A percentile compares a stretch with the other conserved stretches of the same genome.
Evolutionary conservation across 2,888 invertebrate genomes (phyloP).

Genomic region (Drosophila mulleri): DNA sequence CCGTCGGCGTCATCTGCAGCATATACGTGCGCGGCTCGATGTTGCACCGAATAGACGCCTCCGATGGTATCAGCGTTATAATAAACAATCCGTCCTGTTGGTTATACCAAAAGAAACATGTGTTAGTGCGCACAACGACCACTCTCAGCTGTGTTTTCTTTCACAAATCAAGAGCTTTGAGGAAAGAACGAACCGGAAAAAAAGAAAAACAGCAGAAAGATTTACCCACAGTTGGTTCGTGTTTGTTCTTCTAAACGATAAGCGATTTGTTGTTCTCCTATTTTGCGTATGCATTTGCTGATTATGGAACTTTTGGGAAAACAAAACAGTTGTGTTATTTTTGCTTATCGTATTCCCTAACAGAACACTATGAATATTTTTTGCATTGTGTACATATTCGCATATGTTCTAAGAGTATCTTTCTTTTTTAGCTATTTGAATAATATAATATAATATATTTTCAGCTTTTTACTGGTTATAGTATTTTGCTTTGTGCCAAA

Average conservation of each 20-base stretch:
- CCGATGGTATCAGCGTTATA: slow-evolving; percentile 91
- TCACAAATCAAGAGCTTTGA: not conserved
- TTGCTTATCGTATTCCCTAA: slow-evolving; percentile 3
- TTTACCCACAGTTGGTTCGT: not conserved
- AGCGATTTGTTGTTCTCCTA: not conserved
- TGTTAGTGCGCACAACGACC: not conserved
- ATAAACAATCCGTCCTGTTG: slow-evolving; percentile 90
- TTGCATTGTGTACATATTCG: not conserved
- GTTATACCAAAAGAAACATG: not conserved
- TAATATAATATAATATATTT: too few species aligned
- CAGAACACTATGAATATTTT: not conserved
- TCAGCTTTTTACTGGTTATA: not conserved
- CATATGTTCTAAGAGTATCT: not conserved
- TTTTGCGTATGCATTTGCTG: slow-evolving; percentile 15
- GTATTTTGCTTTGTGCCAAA: not conserved
- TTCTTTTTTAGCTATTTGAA: not conserved
- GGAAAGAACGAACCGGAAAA: not conserved
- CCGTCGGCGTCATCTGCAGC: slow-evolving; percentile 90
- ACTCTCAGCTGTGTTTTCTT: slow-evolving; percentile 10
- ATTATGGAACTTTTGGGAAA: not conserved
- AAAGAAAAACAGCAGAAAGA: not conserved
- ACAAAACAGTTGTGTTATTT: slow-evolving; percentile 2
- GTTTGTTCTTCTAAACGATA: slow-evolving; percentile 7
- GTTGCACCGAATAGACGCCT: slow-evolving; percentile 91
- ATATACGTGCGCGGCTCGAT: slow-evolving; percentile 90